Conservation (phyloP, 2,113 vertebrate species). For the Abramis brama region DNA sequence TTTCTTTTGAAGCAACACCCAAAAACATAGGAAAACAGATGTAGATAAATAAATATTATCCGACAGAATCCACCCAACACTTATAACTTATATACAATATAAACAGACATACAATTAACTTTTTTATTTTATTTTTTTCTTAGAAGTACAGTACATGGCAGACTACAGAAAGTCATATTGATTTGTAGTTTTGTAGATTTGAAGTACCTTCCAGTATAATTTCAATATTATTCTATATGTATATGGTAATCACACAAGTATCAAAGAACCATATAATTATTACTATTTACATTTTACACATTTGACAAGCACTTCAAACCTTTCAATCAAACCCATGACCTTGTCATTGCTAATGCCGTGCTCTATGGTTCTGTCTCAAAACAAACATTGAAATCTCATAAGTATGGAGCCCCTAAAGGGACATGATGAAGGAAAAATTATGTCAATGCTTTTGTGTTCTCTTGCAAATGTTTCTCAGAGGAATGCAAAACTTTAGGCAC, state of each 20-base stretch:
- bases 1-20: conserved; percentile 79
- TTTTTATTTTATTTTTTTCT: too few species aligned
- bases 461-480: too few species aligned
- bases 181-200: background rate
- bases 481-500: too few species aligned
- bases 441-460: too few species aligned
- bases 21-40: background rate
- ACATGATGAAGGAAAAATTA: too few species aligned
- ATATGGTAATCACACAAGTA: background rate
- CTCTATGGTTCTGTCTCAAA: background rate
- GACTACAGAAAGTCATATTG: background rate
- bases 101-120: background rate
- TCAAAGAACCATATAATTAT: too few species aligned
- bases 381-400: background rate
- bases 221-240: background rate
- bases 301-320: too few species aligned
- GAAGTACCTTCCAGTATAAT: background rate
- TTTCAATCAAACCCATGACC: too few species aligned
- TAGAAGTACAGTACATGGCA: too few species aligned
- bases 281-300: too few species aligned
- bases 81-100: background rate
- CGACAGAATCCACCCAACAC: background rate
- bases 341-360: too few species aligned
- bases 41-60: background rate
- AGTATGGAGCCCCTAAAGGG: too few species aligned